Percentiles rank a stretch among this genome's conserved stretches.
Evolutionary conservation across 2,113 vertebrate species (phyloP).

Genomic region (Thomomys bottae): DNA sequence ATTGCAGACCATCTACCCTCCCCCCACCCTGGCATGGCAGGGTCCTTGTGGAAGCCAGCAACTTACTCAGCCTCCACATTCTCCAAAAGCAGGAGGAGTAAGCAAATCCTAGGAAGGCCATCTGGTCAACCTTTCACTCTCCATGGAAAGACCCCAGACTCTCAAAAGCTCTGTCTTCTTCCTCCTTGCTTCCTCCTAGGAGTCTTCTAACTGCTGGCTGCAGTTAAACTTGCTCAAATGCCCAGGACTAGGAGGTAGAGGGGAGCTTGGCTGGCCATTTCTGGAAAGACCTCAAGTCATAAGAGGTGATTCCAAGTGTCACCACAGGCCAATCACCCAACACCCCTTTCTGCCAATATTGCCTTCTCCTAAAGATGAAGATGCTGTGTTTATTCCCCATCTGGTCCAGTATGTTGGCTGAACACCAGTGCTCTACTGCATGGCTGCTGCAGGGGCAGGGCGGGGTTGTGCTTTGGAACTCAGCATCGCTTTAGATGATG

Average conservation of each 20-base stretch:
- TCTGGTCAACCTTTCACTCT: background rate
- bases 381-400: background rate
- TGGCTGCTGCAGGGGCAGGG: background rate
- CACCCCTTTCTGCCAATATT: background rate
- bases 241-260: background rate
- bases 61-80: background rate
- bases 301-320: background rate
- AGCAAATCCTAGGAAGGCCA: background rate
- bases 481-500: no score
- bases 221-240: no score
- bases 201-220: accelerated
- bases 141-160: accelerated
- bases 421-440: accelerated
- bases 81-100: accelerated
- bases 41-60: no score
- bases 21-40: no score
- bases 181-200: background rate
- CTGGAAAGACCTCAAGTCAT: background rate
- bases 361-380: background rate
- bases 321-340: background rate
- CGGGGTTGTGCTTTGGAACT: background rate
- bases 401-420: accelerated
- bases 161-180: background rate
- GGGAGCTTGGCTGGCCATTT: background rate
- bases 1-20: background rate